Conservation (phyloP, 2,797 vertebrate species). For the Rhodeus uyekii region DNA sequence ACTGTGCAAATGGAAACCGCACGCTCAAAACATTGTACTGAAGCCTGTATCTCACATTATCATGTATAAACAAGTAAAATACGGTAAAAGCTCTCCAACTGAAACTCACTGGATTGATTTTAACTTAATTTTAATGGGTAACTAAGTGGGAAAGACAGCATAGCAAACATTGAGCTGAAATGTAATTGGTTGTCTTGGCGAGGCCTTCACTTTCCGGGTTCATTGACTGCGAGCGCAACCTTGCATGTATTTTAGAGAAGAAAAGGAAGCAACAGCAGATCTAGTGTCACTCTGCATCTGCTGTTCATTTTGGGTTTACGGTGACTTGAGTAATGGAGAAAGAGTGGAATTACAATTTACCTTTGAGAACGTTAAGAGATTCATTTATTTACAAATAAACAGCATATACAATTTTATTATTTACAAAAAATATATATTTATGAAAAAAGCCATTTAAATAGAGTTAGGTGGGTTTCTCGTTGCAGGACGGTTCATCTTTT, state of each 20-base stretch:
- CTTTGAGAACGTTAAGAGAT: not conserved
- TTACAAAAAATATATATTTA: not conserved
- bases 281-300: not conserved
- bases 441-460: not conserved
- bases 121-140: slow-evolving; percentile 6
- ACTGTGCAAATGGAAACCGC: not conserved
- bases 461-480: not conserved
- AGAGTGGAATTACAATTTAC: not conserved
- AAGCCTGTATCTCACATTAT: not conserved
- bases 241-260: not conserved
- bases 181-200: not conserved
- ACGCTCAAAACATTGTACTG: not conserved
- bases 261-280: not conserved
- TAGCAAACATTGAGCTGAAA: not conserved
- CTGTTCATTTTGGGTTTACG: not conserved
- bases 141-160: not conserved
- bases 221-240: not conserved
- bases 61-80: slow-evolving; percentile 19
- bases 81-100: slow-evolving; percentile 5
- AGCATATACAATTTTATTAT: not conserved
- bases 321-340: not conserved
- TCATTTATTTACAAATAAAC: not conserved
- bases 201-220: not conserved
- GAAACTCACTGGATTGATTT: slow-evolving; percentile 17
- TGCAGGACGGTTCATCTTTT: not conserved